Conservation (phyloP, 2,888 invertebrate species). For the Tineola bisselliella region DNA sequence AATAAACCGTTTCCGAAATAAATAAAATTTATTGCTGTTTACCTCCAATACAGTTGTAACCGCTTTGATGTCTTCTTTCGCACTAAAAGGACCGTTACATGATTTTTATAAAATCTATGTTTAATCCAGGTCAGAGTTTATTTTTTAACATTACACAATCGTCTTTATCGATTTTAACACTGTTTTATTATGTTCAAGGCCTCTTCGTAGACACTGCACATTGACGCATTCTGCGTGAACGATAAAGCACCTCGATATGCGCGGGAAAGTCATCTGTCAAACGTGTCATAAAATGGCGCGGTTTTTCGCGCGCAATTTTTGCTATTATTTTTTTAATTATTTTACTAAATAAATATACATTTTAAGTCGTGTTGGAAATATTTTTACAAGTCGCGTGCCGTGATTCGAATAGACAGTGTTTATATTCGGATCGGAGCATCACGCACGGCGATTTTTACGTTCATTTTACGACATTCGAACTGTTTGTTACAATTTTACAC, state of each 20-base stretch:
- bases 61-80: conserved; percentile 37
- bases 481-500: conserved; percentile 19
- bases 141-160: conserved; percentile 39
- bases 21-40: conserved; percentile 11
- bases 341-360: background rate
- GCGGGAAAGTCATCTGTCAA: conserved; percentile 59
- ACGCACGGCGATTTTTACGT: background rate
- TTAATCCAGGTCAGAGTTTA: conserved; percentile 42
- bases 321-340: background rate
- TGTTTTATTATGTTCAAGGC: background rate
- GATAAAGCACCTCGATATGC: conserved; percentile 57
- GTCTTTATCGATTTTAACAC: background rate
- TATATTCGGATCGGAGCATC: background rate
- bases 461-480: conserved; percentile 10
- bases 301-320: background rate
- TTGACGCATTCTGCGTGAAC: conserved; percentile 24
- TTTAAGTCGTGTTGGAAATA: background rate
- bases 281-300: conserved; percentile 20
- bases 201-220: background rate
- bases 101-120: conserved; percentile 34
- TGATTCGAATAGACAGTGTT: background rate
- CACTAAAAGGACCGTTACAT: conserved; percentile 20
- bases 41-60: conserved; percentile 19
- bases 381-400: background rate
- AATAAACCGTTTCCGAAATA: conserved; percentile 9